Base-by-base conservation (phyloP, 1,140 invertebrate genomes). In the Drosophila busckii region DNA sequence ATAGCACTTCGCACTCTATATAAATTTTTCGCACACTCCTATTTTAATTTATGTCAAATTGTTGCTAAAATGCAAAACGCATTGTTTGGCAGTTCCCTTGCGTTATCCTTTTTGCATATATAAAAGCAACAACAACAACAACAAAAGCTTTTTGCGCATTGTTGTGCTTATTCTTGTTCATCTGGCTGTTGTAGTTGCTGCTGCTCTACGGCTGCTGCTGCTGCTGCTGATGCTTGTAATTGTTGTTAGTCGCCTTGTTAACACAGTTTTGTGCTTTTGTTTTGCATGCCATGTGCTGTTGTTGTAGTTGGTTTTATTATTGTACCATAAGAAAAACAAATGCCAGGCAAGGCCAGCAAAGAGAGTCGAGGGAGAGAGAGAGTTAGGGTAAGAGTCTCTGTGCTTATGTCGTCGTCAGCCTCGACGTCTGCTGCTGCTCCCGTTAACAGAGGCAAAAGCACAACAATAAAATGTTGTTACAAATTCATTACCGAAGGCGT, bases 1-100 rank as follows among this genome's bases (percentile, higher is more conserved):
- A 9, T 1, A 16, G 3, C 28, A 10, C 15, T 23, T 10, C 34
- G 7, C 9, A 34, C 29, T 32, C 2, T 49, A 4, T 22, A 10
- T 23, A 7, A 19, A 35, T 53, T 58, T 35, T 67, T 59, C 68
- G 50, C 54, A 67, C 56, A 71, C n/a, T n/a, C n/a, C n/a, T n/a
- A n/a, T 82, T 82, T 82, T 82, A 82, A 82, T 82, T 82, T 82
- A 65, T 82, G 75, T 82, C 75, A 82, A 82, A 82, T 82, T 82
- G 75, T 82, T 82, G 60, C 69, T 82, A 78, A 78, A 78, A 78
- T 80, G 71, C 73, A 80, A 80, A 78, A 78, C 67, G 73, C 67
- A 80, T 80, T 80, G 73, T 80, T 63, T 56, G 31, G 59, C 50
- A 41, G 34, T 48, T 29, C 31, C 60, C 35, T 38, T 45, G 13